phyloP scores from a whole-genome alignment of 1,140 invertebrate genomes.

The Sinella curviseta region DNA sequence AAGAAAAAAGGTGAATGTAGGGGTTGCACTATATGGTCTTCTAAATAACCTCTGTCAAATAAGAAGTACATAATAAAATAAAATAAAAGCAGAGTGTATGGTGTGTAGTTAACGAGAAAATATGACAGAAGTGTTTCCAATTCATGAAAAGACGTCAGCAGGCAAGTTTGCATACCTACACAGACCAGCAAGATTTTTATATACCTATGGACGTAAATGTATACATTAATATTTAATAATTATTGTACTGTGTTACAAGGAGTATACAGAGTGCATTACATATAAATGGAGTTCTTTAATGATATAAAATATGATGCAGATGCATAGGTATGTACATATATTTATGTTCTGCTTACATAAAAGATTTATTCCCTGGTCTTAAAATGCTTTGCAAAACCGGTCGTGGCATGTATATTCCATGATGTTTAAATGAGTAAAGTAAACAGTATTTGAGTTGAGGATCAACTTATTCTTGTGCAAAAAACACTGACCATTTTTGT shows the following conservation, averaged over 20 bases:
- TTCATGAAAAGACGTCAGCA: slow-evolving; percentile 12
- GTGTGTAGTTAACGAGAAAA: neutral
- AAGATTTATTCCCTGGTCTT: neutral
- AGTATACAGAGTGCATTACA: neutral
- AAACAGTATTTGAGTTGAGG: neutral
- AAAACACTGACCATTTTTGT: slow-evolving; percentile 16
- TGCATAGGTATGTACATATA: neutral
- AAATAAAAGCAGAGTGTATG: neutral
- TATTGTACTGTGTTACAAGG: too few species aligned
- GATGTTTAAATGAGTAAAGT: neutral
- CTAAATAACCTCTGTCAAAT: neutral
- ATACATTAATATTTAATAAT: too few species aligned
- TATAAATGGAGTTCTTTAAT: neutral
- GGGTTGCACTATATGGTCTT: neutral
- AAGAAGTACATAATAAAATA: neutral
- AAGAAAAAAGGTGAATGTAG: neutral
- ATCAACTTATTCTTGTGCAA: neutral
- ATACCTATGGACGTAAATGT: neutral
- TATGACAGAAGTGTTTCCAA: neutral
- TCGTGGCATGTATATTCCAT: neutral
- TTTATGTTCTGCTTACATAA: neutral
- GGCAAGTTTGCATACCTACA: neutral
- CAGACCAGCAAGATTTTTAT: neutral
- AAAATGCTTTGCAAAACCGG: neutral
- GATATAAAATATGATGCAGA: neutral